Evolutionary conservation across 2,888 invertebrate species (phyloP).

Genomic region (Hydriomena furcata): DNA sequence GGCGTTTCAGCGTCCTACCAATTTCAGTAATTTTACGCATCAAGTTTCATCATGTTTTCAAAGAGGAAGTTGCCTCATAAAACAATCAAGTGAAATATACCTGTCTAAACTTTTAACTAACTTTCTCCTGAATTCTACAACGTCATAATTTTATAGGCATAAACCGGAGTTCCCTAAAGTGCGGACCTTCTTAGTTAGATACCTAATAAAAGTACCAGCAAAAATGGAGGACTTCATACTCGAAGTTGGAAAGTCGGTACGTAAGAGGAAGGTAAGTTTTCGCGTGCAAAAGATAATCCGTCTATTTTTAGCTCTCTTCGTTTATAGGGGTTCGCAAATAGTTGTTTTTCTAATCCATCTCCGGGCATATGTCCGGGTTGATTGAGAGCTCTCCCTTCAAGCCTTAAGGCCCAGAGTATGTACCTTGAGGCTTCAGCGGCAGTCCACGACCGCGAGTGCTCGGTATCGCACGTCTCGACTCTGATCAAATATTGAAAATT

Average conservation of each 20-base stretch:
- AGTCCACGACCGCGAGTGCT: constrained; percentile 25
- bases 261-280: background rate
- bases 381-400: constrained; percentile 40
- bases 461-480: constrained; percentile 22
- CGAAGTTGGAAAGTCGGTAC: background rate
- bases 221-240: background rate
- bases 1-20: background rate
- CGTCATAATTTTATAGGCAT: constrained; percentile 25
- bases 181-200: constrained; percentile 11
- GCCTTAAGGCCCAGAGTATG: constrained; percentile 14
- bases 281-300: constrained; percentile 38
- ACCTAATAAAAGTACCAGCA: constrained; percentile 1
- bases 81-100: constrained; percentile 35
- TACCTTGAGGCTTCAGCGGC: constrained; percentile 12
- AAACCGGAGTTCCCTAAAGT: constrained; percentile 16
- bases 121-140: constrained; percentile 27
- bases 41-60: constrained; percentile 19
- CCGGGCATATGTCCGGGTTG: constrained; percentile 48
- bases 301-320: constrained; percentile 38
- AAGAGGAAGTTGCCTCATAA: constrained; percentile 30
- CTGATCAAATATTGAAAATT: background rate
- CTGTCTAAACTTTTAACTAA: constrained; percentile 34
- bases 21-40: constrained; percentile 10
- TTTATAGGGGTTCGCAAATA: constrained; percentile 49
- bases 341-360: constrained; percentile 59